Base-by-base conservation (phyloP, 2,888 invertebrate species). In the Ectemnius cavifrons region DNA sequence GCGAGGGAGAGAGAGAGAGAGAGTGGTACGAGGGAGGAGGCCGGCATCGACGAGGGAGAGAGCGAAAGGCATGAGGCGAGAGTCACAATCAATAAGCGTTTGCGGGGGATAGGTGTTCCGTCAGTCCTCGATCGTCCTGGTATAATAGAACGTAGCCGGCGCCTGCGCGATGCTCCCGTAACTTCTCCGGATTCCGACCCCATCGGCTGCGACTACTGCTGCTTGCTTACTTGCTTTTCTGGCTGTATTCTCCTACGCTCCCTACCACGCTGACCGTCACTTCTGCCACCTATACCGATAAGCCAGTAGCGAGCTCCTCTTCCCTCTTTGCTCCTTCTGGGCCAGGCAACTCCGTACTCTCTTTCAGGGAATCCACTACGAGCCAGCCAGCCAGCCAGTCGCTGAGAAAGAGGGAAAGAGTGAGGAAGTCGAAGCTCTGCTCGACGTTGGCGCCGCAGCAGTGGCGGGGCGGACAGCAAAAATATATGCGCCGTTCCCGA, bases 41-140 rank as follows among this genome's bases (percentile, higher is more conserved):
- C 56, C 45, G 60, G 52, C 20, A 56, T 56, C 37, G 63, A 65
- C 49, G 64, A 47, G 63, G 69, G 65, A 60, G 73, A 67, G 65
- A 62, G 60, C 46, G 78, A 73, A 66, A 52, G 52, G 72, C 71
- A 65, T 71, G 80, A 84, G 77, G 64, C 80, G 71, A 78, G 83
- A 85, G 85, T 87, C 86, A 85, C 87, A 89, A 89, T 89, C 89
- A 88, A 89, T 89, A 89, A 88, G 83, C 85, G 87, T 85, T 88
- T 85, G 86, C 79, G 83, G 82, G 52, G 83, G 81, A 84, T 80
- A 84, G 82, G 79, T 78, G 80, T 78, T 78, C 77, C 80, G 76
- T 64, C 77, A 80, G 81, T 82, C 80, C 85, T 79, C 80, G 82
- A 84, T 82, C 82, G 80, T 80, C 71, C 82, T 65, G 20, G 74